Percentiles rank a stretch among this genome's conserved stretches.
Evolutionary conservation across 2,113 vertebrate species (phyloP).

Genomic region (Asarcornis scutulata): DNA sequence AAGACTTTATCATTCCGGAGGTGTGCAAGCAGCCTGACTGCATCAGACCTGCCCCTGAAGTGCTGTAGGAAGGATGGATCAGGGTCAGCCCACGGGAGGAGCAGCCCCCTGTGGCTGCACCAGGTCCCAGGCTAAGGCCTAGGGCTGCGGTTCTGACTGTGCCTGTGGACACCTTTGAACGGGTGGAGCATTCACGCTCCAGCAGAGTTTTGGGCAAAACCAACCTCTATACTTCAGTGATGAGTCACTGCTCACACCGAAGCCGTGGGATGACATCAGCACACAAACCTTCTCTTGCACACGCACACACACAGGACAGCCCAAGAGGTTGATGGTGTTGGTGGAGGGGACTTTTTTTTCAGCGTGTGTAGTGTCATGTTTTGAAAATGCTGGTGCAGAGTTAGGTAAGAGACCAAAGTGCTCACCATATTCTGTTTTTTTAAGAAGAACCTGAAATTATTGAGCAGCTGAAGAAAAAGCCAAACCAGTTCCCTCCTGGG

Average conservation of each 20-base stretch:
- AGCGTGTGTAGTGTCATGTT: not conserved
- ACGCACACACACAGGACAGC: not conserved
- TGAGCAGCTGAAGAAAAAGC: not conserved
- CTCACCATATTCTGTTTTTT: not conserved
- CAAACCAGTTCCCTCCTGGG: not conserved
- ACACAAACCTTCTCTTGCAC: not conserved
- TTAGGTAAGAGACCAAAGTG: not conserved
- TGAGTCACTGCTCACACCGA: not conserved
- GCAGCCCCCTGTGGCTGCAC: not conserved
- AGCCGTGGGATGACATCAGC: not conserved
- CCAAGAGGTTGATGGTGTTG: not conserved
- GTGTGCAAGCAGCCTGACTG: not conserved
- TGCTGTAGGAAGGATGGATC: not conserved
- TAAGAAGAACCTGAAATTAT: not conserved
- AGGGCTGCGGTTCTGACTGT: accelerated
- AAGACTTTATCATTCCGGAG: not conserved
- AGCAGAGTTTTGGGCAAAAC: not conserved
- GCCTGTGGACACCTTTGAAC: not conserved
- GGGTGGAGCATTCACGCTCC: not conserved
- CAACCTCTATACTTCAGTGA: not conserved
- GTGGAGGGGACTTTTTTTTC: not conserved
- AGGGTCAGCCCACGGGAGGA: not conserved
- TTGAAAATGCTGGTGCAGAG: not conserved
- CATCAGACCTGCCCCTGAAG: not conserved
- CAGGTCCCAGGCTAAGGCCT: not conserved